These are phyloP conservation scores for Sesia apiformis DNA, from an alignment of 2,888 invertebrate species.

Conservation along the genomic window DNA sequence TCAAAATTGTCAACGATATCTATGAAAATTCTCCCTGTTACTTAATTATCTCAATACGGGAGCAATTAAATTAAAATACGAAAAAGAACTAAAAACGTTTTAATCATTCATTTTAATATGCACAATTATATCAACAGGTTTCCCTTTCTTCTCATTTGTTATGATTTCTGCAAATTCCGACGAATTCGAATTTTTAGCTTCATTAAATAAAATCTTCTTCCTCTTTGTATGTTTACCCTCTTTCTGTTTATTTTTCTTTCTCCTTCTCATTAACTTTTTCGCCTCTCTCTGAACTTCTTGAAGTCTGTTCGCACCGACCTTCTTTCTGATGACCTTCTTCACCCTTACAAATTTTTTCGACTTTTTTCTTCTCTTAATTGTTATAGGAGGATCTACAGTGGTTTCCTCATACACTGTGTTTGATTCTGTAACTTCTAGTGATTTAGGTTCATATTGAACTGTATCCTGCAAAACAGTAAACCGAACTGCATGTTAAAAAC, in stretches of 20 bases:
- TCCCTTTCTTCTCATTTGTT: conserved; percentile 7
- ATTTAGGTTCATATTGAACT: neutral
- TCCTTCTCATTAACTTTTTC: neutral
- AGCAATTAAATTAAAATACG: too few relatives aligned
- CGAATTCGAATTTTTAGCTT: neutral
- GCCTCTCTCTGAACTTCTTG: neutral
- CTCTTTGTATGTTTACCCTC: too few relatives aligned
- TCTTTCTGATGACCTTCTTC: neutral
- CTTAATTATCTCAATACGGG: too few relatives aligned
- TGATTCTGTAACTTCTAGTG: neutral
- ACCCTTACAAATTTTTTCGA: neutral
- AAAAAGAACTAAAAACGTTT: neutral
- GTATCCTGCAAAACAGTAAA: neutral
- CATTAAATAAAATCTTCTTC: neutral
- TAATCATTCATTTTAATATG: conserved; percentile 42
- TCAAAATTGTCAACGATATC: too few relatives aligned
- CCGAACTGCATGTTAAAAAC: too few relatives aligned
- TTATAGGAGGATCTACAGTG: neutral
- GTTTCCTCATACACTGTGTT: neutral
- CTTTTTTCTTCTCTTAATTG: neutral
- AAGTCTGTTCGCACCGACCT: neutral
- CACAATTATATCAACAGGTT: conserved; percentile 39
- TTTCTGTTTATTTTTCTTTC: neutral
- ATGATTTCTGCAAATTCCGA: neutral
- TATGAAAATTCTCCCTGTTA: too few relatives aligned